Evolutionary conservation across 2,797 vertebrate species (phyloP).

Genomic region (Botia kubotai): DNA sequence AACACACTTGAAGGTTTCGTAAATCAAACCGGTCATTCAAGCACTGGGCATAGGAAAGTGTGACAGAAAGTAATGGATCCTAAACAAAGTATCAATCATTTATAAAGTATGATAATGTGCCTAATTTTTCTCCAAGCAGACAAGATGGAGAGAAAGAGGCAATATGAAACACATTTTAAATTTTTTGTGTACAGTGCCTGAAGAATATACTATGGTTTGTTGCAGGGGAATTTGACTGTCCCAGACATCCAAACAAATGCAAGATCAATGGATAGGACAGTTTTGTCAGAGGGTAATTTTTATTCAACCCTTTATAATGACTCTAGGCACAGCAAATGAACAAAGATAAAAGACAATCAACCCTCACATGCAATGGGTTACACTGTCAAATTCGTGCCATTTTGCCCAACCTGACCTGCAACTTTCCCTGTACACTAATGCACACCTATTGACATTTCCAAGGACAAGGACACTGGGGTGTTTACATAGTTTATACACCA

Average conservation of each 20-base stretch:
- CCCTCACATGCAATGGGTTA: constrained; percentile 36
- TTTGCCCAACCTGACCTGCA: constrained; percentile 42
- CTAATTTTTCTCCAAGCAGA: constrained; percentile 85
- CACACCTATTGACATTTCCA: constrained; percentile 73
- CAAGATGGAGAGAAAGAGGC: constrained; percentile 70
- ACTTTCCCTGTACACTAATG: constrained; percentile 37
- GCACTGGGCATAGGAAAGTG: not conserved
- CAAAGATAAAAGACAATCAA: constrained; percentile 39
- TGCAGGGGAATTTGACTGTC: constrained; percentile 38
- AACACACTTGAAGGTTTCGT: constrained; percentile 36
- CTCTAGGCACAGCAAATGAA: constrained; percentile 25
- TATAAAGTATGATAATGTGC: constrained; percentile 81
- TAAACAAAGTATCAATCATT: constrained; percentile 29
- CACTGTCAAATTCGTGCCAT: constrained; percentile 36
- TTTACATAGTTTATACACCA: constrained; percentile 79
- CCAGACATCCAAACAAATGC: constrained; percentile 71
- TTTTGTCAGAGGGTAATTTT: constrained; percentile 1
- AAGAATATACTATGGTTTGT: not conserved
- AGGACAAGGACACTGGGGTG: constrained; percentile 77
- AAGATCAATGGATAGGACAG: constrained; percentile 15
- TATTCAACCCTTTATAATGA: constrained; percentile 18
- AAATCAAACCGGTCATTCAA: constrained; percentile 33
- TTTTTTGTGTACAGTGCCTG: constrained; percentile 10
- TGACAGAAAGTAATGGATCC: constrained; percentile 8
- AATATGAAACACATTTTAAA: not conserved